Evolutionary conservation across 2,888 invertebrate genomes (phyloP).

Genomic region (Chydorus sphaericus): DNA sequence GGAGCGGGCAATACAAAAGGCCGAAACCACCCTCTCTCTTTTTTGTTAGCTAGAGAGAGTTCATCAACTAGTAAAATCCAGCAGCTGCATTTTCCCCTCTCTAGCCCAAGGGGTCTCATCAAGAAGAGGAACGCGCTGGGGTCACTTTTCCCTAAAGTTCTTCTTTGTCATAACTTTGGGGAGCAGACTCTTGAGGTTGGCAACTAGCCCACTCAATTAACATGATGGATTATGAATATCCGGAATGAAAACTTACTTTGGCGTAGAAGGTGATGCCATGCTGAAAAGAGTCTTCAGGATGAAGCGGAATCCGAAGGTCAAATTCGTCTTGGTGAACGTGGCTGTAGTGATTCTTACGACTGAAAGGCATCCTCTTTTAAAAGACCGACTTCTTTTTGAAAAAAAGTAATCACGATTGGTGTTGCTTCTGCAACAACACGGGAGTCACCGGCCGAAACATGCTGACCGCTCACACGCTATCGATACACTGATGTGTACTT

Average conservation of each 20-base stretch:
- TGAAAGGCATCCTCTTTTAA: conserved; percentile 10
- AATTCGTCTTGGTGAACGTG: conserved; percentile 91
- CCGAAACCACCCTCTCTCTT: not conserved
- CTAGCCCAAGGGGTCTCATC: conserved; percentile 4
- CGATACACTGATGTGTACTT: too few relatives aligned
- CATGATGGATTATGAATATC: not conserved
- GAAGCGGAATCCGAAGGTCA: conserved; percentile 88
- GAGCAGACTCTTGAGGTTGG: not conserved
- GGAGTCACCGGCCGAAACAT: too few relatives aligned
- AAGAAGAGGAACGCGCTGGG: not conserved
- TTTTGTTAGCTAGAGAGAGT: not conserved
- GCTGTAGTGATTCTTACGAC: conserved; percentile 58
- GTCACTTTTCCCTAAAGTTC: not conserved
- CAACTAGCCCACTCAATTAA: not conserved
- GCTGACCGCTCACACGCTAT: too few relatives aligned
- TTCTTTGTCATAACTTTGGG: conserved; percentile 1
- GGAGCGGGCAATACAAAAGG: not conserved
- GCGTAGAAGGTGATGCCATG: conserved; percentile 94
- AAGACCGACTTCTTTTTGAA: not conserved
- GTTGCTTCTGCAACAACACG: not conserved
- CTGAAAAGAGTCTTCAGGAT: conserved; percentile 92
- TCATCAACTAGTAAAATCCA: too few relatives aligned
- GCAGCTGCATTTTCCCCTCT: not conserved
- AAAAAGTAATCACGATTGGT: not conserved
- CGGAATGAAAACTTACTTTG: conserved; percentile 52